Conservation (phyloP, 2,797 vertebrate genomes). For the Sphaeramia orbicularis region DNA sequence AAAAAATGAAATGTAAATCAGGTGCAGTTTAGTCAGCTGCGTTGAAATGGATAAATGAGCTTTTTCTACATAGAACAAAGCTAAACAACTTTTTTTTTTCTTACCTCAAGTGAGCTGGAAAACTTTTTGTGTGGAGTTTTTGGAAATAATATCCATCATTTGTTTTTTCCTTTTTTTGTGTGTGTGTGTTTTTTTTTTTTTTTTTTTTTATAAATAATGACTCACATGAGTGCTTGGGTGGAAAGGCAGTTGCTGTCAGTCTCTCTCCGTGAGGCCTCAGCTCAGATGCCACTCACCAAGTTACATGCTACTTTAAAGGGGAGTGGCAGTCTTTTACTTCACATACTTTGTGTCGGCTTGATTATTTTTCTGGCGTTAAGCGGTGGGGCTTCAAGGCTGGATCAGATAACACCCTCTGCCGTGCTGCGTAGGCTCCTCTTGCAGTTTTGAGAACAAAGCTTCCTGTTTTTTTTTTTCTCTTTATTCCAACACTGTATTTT, state of each 20-base stretch:
- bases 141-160: conserved; percentile 5
- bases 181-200: not conserved
- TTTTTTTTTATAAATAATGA: not conserved
- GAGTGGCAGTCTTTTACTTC: conserved; percentile 69
- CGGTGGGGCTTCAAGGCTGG: conserved; percentile 68
- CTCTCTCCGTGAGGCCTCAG: conserved; percentile 20
- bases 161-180: conserved; percentile 1
- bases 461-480: conserved; percentile 18
- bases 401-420: conserved; percentile 69
- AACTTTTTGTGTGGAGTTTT: conserved; percentile 9
- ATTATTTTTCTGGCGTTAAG: conserved; percentile 79
- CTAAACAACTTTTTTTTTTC: conserved; percentile 1
- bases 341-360: conserved; percentile 75
- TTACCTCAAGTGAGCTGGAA: conserved; percentile 1
- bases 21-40: conserved; percentile 43
- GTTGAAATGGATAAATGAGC: conserved; percentile 36
- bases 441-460: conserved; percentile 47
- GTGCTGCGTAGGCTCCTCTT: conserved; percentile 51
- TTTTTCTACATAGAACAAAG: conserved; percentile 36
- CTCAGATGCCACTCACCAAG: conserved; percentile 52
- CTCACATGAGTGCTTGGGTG: not conserved
- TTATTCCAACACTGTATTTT: conserved; percentile 15
- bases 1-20: conserved; percentile 63
- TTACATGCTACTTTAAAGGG: conserved; percentile 74
- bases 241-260: not conserved